Evolutionary conservation across 2,113 vertebrate genomes (phyloP), one percentile per base, ranked within the genome.

Genomic region (Eubucco bourcierii): DNA sequence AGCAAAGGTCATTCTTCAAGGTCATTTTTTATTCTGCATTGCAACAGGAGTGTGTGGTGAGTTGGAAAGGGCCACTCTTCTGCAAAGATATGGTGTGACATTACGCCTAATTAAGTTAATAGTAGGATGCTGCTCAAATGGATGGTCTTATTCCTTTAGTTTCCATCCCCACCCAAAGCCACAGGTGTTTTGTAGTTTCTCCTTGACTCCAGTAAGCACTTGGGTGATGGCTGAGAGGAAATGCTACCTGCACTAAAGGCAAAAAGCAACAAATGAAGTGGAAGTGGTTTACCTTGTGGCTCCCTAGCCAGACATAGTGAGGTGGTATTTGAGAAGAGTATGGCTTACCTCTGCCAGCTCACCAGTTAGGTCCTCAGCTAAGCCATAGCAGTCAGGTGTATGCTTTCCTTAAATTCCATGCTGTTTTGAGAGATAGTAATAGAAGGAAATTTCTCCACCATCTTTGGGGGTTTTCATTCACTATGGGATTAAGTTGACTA

Each of bases 71-170:
- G 46, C n/a, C 70, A 24, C 46, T 31, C 74, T 93, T 76, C 63
- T 87, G 46, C 19, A 56, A 19, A 82, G 81, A 67, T 73, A 53
- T 59, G 50, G 64, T 52, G 64, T 92, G 84, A 28, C 65, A 17
- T 83, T 80, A 37, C 60, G 60, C 31, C 56, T 90, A 77, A 95
- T 95, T 87, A 83, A 83, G 55, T 82, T 95, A 96, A 96, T 96
- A 60, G 75, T 77, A 95, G 91, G 95, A 71, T 95, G 93, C 94
- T 74, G 52, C 37, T 73, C 37, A 93, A 61, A 90, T 95, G 66
- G 70, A 86, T 92, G 66, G 31, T 78, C 44, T 87, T 77, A 72
- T 80, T 92, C 29, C 72, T 95, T 95, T 71, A 72, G 37, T 91
- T 95, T 92, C 41, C 31, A 59, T 66, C 87, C 61, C 87, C 82